Base-by-base conservation (phyloP, 2,113 vertebrate species). In the Numenius arquata region DNA sequence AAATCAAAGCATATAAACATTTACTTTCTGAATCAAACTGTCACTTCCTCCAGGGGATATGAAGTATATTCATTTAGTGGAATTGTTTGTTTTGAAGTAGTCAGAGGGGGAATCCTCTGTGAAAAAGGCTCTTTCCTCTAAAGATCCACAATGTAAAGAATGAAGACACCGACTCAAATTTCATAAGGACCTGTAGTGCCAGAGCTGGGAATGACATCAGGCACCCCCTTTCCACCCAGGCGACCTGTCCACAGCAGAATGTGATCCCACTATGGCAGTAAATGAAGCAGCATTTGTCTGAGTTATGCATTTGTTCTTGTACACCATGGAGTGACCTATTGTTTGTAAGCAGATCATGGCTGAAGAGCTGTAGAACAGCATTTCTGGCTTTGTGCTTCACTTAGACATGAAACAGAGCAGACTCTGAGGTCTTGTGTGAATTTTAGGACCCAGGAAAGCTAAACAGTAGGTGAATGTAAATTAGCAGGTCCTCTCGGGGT, bases 401-500 rank as follows among this genome's bases (percentile, higher is more conserved):
- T 81, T 94, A 93, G 74, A 81, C 89, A 82, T 19, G 32, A 41
- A 63, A 8, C n/a, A 84, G 80, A 90, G 58, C 79, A 63, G 79
- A 74, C 88, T 94, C 88, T 11, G 66, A 87, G 91, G 77, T 43
- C 22, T 30, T 71, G 65, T 93, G 73, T 90, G 95, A 90, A 96
- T 97, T 68, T 91, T 72, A 84, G 79, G 77, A 90, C 85, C 85
- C 27, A 22, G 86, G 78, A 95, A 96, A 84, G 80, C 84, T 83
- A 70, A 95, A 86, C 73, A 78, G 82, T 90, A 90, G 97, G 80
- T 29, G 77, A 97, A 97, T 36, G 11, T 83, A 97, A 97, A 97
- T 97, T 96, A 96, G 71, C 22, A 11, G 25, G n/a, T 85, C 86
- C 92, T 97, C 94, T 41, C 8, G 72, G 93, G 95, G 95, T 94